Percentiles rank a stretch among this genome's conserved stretches.
phyloP scores from a whole-genome alignment of 2,113 vertebrate genomes.

The Chaenocephalus aceratus region DNA sequence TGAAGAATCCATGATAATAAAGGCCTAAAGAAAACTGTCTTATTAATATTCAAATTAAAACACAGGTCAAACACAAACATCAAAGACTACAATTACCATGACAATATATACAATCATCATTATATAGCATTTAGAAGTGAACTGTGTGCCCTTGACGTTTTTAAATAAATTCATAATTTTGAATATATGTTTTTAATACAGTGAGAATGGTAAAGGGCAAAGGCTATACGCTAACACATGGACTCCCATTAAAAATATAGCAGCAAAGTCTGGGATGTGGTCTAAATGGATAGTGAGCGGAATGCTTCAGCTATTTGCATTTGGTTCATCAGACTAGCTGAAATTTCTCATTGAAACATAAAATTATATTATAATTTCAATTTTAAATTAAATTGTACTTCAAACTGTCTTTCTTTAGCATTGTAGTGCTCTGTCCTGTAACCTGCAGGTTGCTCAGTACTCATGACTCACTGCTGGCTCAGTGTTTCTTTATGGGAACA shows the following conservation, averaged over 20 bases:
- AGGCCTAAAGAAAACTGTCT: background rate
- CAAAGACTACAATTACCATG: background rate
- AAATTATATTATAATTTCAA: background rate
- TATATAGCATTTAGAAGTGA: background rate
- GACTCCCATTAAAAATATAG: background rate
- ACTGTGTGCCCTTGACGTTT: background rate
- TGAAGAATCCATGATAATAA: background rate
- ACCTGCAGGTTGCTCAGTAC: background rate
- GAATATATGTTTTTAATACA: background rate
- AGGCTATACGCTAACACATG: background rate
- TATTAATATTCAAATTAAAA: constrained; percentile 15
- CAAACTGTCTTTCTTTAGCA: background rate
- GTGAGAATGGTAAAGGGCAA: background rate
- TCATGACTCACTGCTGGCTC: background rate
- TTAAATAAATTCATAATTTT: background rate
- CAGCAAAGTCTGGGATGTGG: background rate
- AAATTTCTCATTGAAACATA: background rate
- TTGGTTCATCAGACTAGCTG: background rate
- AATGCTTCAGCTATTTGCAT: background rate
- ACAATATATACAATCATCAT: background rate
- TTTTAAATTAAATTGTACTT: too few relatives aligned
- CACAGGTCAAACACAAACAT: background rate
- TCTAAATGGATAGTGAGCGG: background rate
- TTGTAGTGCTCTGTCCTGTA: background rate
- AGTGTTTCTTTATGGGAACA: constrained; percentile 20